Conservation (phyloP, 1,140 invertebrate species). For the Araneus ventricosus region DNA sequence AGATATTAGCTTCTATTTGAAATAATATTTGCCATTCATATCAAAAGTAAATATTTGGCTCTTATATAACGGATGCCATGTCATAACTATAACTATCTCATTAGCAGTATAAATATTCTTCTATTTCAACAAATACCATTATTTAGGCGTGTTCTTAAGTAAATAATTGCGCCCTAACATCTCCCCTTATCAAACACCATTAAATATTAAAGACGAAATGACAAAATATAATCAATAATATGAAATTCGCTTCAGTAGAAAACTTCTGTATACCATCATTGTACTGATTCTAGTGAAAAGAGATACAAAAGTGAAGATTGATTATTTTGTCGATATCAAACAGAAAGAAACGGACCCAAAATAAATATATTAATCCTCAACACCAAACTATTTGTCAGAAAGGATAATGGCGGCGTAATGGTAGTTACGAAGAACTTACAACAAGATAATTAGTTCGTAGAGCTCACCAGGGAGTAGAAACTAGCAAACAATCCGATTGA, state of each 20-base stretch:
- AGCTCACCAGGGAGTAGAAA: background rate
- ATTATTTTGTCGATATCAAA: constrained; percentile 10
- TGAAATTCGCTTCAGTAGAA: background rate
- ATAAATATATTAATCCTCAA: constrained; percentile 1
- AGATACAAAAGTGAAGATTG: background rate
- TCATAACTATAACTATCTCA: too few relatives aligned
- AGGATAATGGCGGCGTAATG: background rate
- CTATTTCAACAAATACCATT: too few relatives aligned
- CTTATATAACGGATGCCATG: too few relatives aligned
- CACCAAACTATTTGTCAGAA: background rate
- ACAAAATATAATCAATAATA: background rate
- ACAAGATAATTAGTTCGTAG: background rate
- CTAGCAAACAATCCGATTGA: constrained; percentile 3
- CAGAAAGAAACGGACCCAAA: background rate
- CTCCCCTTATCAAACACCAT: too few relatives aligned
- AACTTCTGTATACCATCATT: background rate
- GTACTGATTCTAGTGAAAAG: background rate
- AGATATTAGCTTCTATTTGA: too few relatives aligned
- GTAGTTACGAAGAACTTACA: background rate
- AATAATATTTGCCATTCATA: too few relatives aligned
- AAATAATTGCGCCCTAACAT: too few relatives aligned
- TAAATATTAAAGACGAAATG: background rate
- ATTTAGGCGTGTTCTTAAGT: too few relatives aligned
- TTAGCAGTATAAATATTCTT: too few relatives aligned
- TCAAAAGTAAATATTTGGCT: too few relatives aligned